Percentiles rank a stretch among this genome's conserved stretches.
Evolutionary conservation across 1,140 invertebrate species (phyloP).

Genomic region (Acromyrmex heyeri): DNA sequence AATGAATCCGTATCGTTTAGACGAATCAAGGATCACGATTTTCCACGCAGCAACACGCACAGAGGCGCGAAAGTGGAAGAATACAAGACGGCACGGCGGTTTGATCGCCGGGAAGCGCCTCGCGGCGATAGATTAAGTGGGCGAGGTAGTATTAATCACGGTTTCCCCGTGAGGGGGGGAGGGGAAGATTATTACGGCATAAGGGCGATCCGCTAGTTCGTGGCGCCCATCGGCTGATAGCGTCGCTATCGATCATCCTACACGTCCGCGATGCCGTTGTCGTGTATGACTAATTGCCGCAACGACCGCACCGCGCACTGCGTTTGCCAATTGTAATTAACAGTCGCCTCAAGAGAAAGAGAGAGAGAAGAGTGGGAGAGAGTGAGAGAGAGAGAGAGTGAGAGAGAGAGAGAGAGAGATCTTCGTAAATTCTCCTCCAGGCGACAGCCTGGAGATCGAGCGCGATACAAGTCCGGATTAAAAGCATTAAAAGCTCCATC

Average conservation of each 20-base stretch:
- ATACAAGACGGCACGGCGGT: conserved; percentile 28
- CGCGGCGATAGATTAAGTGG: conserved; percentile 63
- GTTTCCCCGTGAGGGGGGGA: conserved; percentile 61
- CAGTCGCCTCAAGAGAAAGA: conserved; percentile 56
- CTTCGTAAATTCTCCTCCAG: conserved; percentile 56
- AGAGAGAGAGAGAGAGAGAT: neutral
- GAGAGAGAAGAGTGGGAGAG: neutral
- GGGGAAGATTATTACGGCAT: conserved; percentile 69
- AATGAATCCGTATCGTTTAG: conserved; percentile 22
- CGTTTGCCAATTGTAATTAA: conserved; percentile 78
- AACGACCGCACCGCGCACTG: conserved; percentile 63
- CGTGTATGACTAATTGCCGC: conserved; percentile 79
- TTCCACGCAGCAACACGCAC: conserved; percentile 9
- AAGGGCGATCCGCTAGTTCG: conserved; percentile 67
- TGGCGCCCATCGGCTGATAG: conserved; percentile 64
- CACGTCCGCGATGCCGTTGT: conserved; percentile 71
- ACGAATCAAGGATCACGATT: conserved; percentile 10
- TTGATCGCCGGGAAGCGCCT: conserved; percentile 53
- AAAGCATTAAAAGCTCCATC: conserved; percentile 2
- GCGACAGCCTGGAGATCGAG: conserved; percentile 67
- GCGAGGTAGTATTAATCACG: conserved; percentile 79
- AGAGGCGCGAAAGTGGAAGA: conserved; percentile 29
- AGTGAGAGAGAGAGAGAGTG: neutral
- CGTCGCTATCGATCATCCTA: conserved; percentile 78
- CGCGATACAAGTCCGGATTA: conserved; percentile 47